Evolutionary conservation across 1,140 invertebrate species (phyloP).

Genomic region (Lerema accius): DNA sequence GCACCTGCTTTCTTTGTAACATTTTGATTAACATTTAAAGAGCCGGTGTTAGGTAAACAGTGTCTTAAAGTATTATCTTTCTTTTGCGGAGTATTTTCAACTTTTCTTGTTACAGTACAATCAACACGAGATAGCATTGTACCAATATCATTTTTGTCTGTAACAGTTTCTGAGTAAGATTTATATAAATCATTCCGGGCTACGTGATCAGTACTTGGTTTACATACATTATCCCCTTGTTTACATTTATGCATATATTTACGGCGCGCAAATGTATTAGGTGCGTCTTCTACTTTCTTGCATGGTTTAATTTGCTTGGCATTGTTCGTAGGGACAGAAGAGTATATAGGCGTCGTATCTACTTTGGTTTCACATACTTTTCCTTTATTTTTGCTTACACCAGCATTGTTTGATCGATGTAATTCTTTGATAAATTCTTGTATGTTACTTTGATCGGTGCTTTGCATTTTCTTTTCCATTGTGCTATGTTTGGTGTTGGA

Average conservation of each 20-base stretch:
- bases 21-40: not conserved
- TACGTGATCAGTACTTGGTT: conserved; percentile 38
- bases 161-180: not conserved
- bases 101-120: conserved; percentile 8
- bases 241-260: conserved; percentile 74
- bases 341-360: conserved; percentile 7
- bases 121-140: conserved; percentile 12
- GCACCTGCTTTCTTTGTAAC: not conserved
- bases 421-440: conserved; percentile 59
- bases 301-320: conserved; percentile 41
- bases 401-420: conserved; percentile 56
- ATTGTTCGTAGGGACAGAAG: conserved; percentile 18
- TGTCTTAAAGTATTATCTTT: not conserved
- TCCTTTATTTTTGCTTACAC: conserved; percentile 21
- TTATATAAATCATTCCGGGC: conserved; percentile 25
- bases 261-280: conserved; percentile 72
- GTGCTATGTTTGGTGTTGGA: not conserved
- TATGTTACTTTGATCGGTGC: conserved; percentile 39
- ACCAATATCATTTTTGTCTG: conserved; percentile 8
- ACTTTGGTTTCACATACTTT: not conserved
- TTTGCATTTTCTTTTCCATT: not conserved
- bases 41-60: not conserved
- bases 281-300: conserved; percentile 58
- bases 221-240: conserved; percentile 48
- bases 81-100: conserved; percentile 10